These are phyloP conservation scores for Brienomyrus brachyistius DNA, from an alignment of 2,113 vertebrate genomes.

Conservation along the genomic window DNA sequence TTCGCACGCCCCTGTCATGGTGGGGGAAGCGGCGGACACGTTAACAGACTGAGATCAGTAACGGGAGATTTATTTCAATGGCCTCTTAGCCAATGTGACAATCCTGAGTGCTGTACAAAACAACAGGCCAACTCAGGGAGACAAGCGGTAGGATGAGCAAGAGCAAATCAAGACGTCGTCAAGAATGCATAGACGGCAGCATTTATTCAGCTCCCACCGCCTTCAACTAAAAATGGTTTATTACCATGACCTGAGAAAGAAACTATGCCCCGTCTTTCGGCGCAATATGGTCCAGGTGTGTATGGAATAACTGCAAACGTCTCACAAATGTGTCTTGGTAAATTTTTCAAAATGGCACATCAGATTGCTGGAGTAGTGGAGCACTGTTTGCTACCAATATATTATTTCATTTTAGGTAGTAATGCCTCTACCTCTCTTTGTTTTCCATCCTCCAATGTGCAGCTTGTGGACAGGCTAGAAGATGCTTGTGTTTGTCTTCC, in stretches of 20 bases:
- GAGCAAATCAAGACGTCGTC: neutral
- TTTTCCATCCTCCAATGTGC: neutral
- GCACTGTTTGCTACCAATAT: neutral
- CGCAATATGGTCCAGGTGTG: neutral
- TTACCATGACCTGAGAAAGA: neutral
- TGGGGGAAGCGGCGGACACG: conserved; percentile 36
- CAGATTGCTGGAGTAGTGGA: neutral
- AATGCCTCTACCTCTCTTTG: neutral
- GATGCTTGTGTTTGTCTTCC: neutral
- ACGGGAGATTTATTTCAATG: conserved; percentile 34
- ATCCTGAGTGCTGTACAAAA: conserved; percentile 18
- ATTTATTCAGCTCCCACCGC: neutral
- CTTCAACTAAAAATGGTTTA: neutral
- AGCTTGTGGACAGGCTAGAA: neutral
- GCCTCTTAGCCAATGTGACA: conserved; percentile 43
- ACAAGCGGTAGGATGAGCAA: too few species aligned
- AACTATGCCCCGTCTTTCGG: neutral
- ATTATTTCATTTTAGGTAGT: neutral
- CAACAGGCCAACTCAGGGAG: neutral
- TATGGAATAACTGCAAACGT: neutral
- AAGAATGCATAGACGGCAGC: neutral
- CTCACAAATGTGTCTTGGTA: neutral
- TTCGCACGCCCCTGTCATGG: conserved; percentile 40
- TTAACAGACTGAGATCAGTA: neutral
- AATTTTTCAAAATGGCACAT: neutral